A percentile compares a stretch with the other conserved stretches of the same genome.
phyloP scores from a whole-genome alignment of 2,113 vertebrate genomes.

The Hyaena hyaena region DNA sequence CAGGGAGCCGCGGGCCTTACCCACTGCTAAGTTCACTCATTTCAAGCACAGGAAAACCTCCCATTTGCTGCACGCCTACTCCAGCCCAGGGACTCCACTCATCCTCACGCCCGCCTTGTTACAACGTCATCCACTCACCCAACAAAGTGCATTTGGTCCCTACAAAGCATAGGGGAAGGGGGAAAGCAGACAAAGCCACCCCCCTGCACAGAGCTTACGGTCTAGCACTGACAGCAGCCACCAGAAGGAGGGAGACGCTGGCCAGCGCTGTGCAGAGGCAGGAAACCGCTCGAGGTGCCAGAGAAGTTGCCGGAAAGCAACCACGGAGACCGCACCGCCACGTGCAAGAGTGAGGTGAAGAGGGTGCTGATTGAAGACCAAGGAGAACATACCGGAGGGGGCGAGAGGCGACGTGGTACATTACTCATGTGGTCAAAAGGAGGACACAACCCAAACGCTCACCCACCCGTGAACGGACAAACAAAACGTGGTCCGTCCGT shows the following conservation, averaged over 20 bases:
- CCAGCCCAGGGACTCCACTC: not conserved
- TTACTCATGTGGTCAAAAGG: rapidly evolving
- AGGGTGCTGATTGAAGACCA: rapidly evolving
- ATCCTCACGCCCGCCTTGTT: not conserved
- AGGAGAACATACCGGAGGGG: not conserved
- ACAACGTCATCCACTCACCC: rapidly evolving
- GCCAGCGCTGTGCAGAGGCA: not conserved
- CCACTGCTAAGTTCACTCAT: not conserved
- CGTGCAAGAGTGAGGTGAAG: rapidly evolving
- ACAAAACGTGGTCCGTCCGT: rapidly evolving
- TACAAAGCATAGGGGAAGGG: rapidly evolving
- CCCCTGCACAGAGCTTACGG: not conserved
- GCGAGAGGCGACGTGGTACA: rapidly evolving
- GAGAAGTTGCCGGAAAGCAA: not conserved
- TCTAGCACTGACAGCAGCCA: too few relatives aligned
- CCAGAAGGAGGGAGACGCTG: rapidly evolving
- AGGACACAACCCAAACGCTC: not conserved
- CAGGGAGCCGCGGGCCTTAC: not conserved
- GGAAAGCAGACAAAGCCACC: not conserved
- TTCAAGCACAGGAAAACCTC: not conserved
- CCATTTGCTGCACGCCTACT: rapidly evolving
- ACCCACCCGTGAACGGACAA: rapidly evolving
- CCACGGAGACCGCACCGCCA: rapidly evolving
- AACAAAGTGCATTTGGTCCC: not conserved
- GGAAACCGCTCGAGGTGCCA: rapidly evolving